Base-by-base conservation (phyloP, 2,888 invertebrate species). In the Meloe dianella region DNA sequence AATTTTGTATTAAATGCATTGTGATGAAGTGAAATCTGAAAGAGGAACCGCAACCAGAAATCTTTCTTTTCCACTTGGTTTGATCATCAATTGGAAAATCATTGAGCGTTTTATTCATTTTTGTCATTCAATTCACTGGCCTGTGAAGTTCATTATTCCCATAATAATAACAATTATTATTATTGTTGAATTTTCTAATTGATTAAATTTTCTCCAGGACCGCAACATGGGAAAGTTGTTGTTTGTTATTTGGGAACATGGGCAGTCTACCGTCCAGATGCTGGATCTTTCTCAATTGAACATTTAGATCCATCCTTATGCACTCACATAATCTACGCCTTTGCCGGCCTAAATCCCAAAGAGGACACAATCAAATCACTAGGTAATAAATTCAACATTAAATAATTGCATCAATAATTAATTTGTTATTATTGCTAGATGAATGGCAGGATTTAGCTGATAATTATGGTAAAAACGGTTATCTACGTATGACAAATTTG, bases 221-320 rank as follows among this genome's bases (percentile, higher is more conserved):
- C 91, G 8, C 78, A 73, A n/a, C 92, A 93, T 78, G 88, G 89
- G 60, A 93, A 91, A 83, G 87, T 89, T 12, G 92, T 94, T 8
- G 92, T 92, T 0, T 94, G 94, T 82, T 94, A 94, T 80, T 86
- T 93, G 29, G 91, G 91, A 7, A 88, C 90, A 9, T 94, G 94
- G 94, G 91, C 94, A 0, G 89, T 87, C 0, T 94, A 93, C 84
- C 85, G 94, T 27, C 87, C 88, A 0, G 87, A 83, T 0, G 86
- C 84, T 41, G 93, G 91, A 0, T 86, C 87, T 68, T 94, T 90
- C 81, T 84, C 85, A 4, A 84, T 92, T 47, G 88, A 89, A 54
- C 85, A 92, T 79, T 85, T 94, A 72, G 90, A 90, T 72, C 91
- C 93, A 0, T 86, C 87, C 9, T 85, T 93, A 8, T 94, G 94